A percentile compares a stretch with the other conserved stretches of the same genome.
phyloP scores from a whole-genome alignment of 2,113 vertebrate genomes.

The Tragelaphus scriptus region DNA sequence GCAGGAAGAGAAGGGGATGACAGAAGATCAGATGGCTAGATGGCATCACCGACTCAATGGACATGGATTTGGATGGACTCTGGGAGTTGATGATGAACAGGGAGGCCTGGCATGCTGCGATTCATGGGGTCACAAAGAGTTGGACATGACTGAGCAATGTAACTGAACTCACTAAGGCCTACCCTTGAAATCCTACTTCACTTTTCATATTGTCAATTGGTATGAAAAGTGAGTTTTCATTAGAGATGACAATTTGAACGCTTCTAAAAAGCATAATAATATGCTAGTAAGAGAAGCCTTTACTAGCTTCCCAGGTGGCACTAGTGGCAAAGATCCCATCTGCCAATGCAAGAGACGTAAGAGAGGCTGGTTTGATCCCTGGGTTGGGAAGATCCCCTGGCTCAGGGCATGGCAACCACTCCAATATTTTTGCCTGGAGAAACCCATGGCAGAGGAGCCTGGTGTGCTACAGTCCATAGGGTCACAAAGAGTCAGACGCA shows the following conservation, averaged over 20 bases:
- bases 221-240: neutral
- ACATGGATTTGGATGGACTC: no score
- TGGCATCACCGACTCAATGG: no score
- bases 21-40: no score
- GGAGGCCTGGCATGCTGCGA: no score
- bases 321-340: neutral
- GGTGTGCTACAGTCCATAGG: neutral
- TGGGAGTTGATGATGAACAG: no score
- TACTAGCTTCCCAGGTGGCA: neutral
- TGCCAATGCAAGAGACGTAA: neutral
- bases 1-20: no score
- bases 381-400: neutral
- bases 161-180: neutral
- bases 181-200: neutral
- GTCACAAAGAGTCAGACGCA: neutral
- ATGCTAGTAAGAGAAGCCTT: neutral
- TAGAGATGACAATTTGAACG: neutral
- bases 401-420: neutral
- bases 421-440: neutral
- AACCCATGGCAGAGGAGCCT: neutral
- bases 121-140: neutral
- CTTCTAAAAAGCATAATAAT: neutral
- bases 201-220: neutral
- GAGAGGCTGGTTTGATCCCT: neutral
- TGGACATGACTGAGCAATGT: rapidly evolving